A percentile compares a stretch with the other conserved stretches of the same genome.
phyloP scores from a whole-genome alignment of 2,113 vertebrate species.

The Rana temporaria region DNA sequence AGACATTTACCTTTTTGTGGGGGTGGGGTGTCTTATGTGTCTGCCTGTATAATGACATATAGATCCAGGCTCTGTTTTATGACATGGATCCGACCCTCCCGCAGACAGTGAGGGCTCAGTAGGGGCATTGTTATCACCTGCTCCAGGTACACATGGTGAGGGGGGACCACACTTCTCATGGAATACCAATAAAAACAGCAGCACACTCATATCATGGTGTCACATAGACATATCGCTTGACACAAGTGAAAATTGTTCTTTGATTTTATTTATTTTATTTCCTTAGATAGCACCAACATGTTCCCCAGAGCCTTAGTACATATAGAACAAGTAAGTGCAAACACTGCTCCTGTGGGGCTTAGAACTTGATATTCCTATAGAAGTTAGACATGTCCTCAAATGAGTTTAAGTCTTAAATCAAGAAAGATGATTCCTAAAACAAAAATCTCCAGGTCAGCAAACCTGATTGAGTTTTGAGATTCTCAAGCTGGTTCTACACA shows the following conservation, averaged over 20 bases:
- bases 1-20: constrained; percentile 89
- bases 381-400: too few relatives aligned
- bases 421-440: too few relatives aligned
- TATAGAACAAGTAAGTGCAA: neutral
- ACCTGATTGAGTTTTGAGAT: too few relatives aligned
- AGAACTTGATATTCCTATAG: too few relatives aligned
- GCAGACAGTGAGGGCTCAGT: constrained; percentile 84
- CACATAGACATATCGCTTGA: neutral
- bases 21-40: constrained; percentile 84
- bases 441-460: too few relatives aligned
- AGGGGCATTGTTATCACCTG: constrained; percentile 88
- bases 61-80: constrained; percentile 83
- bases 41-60: constrained; percentile 92
- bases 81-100: constrained; percentile 88
- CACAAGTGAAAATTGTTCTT: too few relatives aligned
- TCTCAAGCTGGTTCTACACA: too few relatives aligned
- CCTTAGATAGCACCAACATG: too few relatives aligned
- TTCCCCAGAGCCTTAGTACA: neutral
- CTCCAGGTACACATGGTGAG: constrained; percentile 83
- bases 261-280: too few relatives aligned
- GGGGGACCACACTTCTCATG: constrained; percentile 43
- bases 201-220: neutral
- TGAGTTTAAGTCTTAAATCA: too few relatives aligned
- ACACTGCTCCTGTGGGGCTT: neutral
- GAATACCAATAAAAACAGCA: constrained; percentile 22